These are phyloP conservation scores for Drosophila pruinosa DNA, from an alignment of 1,140 invertebrate species.

Conservation along the genomic window DNA sequence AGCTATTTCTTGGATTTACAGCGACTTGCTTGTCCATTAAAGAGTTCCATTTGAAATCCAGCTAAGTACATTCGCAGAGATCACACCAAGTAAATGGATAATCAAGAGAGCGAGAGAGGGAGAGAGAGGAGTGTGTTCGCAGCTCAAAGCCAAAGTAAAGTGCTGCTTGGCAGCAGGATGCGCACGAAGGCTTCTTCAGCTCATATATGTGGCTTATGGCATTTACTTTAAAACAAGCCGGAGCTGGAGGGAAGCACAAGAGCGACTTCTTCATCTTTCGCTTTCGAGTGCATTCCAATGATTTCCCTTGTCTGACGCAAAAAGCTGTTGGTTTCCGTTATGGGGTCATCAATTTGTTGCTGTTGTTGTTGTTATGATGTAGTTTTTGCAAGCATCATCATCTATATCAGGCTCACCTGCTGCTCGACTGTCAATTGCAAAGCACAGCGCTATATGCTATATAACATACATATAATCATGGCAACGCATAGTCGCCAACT, in stretches of 20 bases:
- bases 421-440: slow-evolving; percentile 7
- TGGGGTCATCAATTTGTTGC: slow-evolving; percentile 9
- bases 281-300: slow-evolving; percentile 3
- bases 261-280: not conserved
- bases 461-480: slow-evolving; percentile 5
- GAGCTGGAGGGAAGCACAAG: not conserved
- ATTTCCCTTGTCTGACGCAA: not conserved
- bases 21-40: no score
- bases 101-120: not conserved
- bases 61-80: no score
- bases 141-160: not conserved
- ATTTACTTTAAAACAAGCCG: not conserved
- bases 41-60: no score
- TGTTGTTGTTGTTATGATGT: not conserved
- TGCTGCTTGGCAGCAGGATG: not conserved
- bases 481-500: not conserved
- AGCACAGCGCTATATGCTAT: not conserved
- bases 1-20: no score
- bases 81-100: not conserved
- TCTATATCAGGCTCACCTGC: not conserved
- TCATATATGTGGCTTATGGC: not conserved
- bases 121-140: not conserved
- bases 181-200: not conserved
- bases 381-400: not conserved
- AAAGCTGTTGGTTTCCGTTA: not conserved